A percentile compares a stretch with the other conserved stretches of the same genome.
phyloP scores from a whole-genome alignment of 2,113 vertebrate genomes.

The Helogale parvula region DNA sequence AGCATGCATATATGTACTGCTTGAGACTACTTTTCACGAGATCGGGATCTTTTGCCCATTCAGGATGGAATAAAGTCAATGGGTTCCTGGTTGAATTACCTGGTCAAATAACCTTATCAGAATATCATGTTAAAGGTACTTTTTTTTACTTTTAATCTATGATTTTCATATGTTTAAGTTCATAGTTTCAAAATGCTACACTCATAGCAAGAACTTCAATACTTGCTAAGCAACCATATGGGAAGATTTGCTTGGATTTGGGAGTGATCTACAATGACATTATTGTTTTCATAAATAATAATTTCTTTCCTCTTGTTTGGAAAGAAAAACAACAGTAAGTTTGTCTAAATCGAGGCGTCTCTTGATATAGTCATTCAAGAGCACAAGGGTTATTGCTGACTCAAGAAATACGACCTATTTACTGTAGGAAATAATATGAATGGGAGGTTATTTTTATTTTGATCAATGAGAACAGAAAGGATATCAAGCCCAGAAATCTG shows the following conservation, averaged over 20 bases:
- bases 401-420: conserved; percentile 61
- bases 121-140: neutral
- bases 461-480: conserved; percentile 21
- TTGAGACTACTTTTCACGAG: neutral
- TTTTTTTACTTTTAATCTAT: neutral
- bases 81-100: neutral
- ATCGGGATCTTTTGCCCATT: neutral
- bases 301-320: conserved; percentile 47
- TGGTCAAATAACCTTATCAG: neutral
- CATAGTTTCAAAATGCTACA: neutral
- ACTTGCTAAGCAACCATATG: neutral
- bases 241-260: conserved; percentile 18
- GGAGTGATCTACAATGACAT: neutral
- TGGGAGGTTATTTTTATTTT: conserved; percentile 55
- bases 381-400: conserved; percentile 46
- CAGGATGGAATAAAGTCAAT: neutral
- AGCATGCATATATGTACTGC: neutral
- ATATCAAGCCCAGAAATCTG: neutral
- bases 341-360: neutral
- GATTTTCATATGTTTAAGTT: neutral
- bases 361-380: conserved; percentile 47
- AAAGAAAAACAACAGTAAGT: conserved; percentile 42
- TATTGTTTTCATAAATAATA: conserved; percentile 8
- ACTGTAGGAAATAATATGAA: conserved; percentile 34
- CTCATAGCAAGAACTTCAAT: neutral